Conservation (phyloP, 2,797 vertebrate species). For the Microcaecilia unicolor region DNA sequence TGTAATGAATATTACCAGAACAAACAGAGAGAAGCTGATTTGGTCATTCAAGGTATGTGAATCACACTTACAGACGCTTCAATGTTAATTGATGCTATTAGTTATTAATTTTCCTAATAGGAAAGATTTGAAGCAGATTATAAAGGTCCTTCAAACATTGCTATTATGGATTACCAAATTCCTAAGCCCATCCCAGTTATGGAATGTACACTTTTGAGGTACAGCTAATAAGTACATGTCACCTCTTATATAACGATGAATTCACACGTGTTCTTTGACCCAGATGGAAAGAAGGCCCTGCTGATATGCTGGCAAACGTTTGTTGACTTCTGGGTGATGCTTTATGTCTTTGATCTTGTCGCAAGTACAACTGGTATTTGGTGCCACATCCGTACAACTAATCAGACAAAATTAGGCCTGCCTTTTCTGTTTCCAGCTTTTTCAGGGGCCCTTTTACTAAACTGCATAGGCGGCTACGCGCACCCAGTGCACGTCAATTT, state of each 20-base stretch:
- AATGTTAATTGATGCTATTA: background rate
- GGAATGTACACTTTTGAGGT: background rate
- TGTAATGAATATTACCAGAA: conserved; percentile 71
- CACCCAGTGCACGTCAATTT: too few species aligned
- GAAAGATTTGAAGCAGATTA: background rate
- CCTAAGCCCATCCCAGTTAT: conserved; percentile 1
- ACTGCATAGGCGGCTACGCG: too few species aligned
- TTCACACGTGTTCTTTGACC: background rate
- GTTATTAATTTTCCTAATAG: conserved; percentile 1
- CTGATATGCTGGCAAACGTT: too few species aligned
- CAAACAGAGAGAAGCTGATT: conserved; percentile 47
- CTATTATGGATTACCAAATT: background rate
- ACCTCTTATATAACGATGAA: background rate
- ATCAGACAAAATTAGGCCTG: too few species aligned
- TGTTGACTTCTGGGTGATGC: too few species aligned
- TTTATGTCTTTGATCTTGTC: too few species aligned
- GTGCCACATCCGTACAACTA: too few species aligned
- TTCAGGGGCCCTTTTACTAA: too few species aligned
- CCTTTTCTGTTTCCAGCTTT: too few species aligned
- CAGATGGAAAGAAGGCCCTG: background rate
- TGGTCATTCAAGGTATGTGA: conserved; percentile 66
- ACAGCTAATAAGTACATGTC: background rate
- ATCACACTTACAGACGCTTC: conserved; percentile 1
- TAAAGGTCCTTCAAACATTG: background rate
- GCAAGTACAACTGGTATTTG: too few species aligned